Evolutionary conservation across 2,797 vertebrate species (phyloP).

Genomic region (Odontamblyopus lacepedii): DNA sequence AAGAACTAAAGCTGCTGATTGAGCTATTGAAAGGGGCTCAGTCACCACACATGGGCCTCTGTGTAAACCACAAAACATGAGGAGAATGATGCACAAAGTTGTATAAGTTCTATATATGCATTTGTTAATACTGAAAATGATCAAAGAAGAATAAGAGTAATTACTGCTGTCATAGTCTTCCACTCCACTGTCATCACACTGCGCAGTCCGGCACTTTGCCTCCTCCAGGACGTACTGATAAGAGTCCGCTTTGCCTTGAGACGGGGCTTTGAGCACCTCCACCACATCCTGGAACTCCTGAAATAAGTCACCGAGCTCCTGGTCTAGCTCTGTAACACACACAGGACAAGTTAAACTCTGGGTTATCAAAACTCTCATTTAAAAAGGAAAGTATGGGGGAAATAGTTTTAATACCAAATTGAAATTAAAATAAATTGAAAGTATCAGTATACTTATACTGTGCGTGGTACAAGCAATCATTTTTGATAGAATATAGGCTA

Average conservation of each 20-base stretch:
- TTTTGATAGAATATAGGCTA: too few species aligned
- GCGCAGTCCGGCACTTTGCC: constrained; percentile 59
- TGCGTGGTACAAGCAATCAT: too few species aligned
- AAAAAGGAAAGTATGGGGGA: too few species aligned
- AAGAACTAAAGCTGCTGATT: constrained; percentile 50
- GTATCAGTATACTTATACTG: too few species aligned
- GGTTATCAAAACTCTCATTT: background rate
- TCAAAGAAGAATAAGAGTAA: constrained; percentile 20
- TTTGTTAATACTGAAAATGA: constrained; percentile 10
- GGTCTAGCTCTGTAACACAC: constrained; percentile 69
- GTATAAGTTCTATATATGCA: constrained; percentile 3
- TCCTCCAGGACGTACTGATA: constrained; percentile 62
- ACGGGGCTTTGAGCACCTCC: constrained; percentile 71
- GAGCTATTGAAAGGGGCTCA: constrained; percentile 46
- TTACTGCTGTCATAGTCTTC: constrained; percentile 79
- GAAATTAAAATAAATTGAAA: too few species aligned
- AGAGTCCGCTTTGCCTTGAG: constrained; percentile 42
- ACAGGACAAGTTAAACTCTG: constrained; percentile 19
- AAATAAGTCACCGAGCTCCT: constrained; percentile 74
- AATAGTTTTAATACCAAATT: too few species aligned
- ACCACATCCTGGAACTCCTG: constrained; percentile 81
- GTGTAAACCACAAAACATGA: constrained; percentile 10
- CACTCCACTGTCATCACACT: constrained; percentile 67
- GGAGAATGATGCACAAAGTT: constrained; percentile 27
- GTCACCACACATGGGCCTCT: constrained; percentile 22